Evolutionary conservation across 2,797 vertebrate genomes (phyloP), one percentile per base, ranked within the genome.

Genomic region (Loris lydekkerianus): DNA sequence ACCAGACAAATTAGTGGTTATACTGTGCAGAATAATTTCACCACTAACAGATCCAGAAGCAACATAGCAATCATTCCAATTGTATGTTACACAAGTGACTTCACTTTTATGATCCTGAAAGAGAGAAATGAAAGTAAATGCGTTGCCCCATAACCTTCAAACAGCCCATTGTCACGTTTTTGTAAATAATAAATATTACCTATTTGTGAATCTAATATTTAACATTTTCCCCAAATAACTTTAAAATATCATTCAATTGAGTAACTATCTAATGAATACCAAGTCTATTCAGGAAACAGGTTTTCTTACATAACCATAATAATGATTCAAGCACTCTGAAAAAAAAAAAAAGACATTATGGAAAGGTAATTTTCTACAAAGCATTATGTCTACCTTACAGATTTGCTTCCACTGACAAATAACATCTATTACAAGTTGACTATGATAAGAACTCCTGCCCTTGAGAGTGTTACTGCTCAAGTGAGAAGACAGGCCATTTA

Each of bases 41-140:
- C 99, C 99, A 61, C 99, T 99, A 98, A 99, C 98, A 96, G 99
- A 99, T 31, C 99, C 99, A 17, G 99, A 99, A 61, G 99, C 99
- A 77, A 99, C 60, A 93, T 99, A 99, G 98, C 98, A 99, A 98
- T 99, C 99, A 14, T 99, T 99, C 97, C 98, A 98, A 92, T 99
- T 99, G 94, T 99, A 99, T 13, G 99, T 98, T 88, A 99, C 98
- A 93, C 99, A 99, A 0, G 99, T 99, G 88, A 99, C 99, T 98
- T 99, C 99, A 93, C 99, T 99, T 96, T 98, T 99, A 97, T 99
- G 99, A 97, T 99, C 99, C 99, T 99, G 95, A 76, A 94, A 86
- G 69, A 95, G 20, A 96, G 15, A 49, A 85, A 92, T 37, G 37
- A 73, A 97, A 95, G 75, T 81, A 94, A 94, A 61, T 40, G 86